Base-by-base conservation (phyloP, 2,797 vertebrate species). In the Hirundo rustica region DNA sequence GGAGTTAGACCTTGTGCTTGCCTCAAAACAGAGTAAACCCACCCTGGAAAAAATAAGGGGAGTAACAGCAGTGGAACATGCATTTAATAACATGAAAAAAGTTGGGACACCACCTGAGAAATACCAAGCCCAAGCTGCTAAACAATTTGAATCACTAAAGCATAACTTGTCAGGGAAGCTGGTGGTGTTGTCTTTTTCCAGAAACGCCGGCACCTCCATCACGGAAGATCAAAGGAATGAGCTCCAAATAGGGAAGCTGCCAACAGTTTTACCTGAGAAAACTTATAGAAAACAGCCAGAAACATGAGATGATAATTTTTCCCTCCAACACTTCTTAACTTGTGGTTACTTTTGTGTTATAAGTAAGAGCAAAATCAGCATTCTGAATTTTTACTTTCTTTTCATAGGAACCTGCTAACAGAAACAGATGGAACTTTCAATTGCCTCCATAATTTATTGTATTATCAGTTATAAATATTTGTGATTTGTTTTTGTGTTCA, bases 21-120 rank as follows among this genome's bases (percentile, higher is more conserved):
- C 45, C 42, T 48, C 51, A 66, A 67, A 51, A 11, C 5, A 36
- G 30, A 58, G 45, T 26, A 67, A 51, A 32, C 0, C 8, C 3
- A 38, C 10, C 8, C 3, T 5, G 3, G 14, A 57, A 74, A 50
- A 34, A 14, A 5, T 4, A 18, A 10, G 4, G 2, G 22, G 58
- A 44, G 10, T 11, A 66, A 36, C 8, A 58, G 53, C 53, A 85
- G 45, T 0, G 0, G 4, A 12, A 19, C 7, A 10, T 29, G 10
- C 7, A 18, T 50, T 50, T 36, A 36, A 42, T 32, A 18, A 3
- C 3, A 2, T 21, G 21, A 13, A 54, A 25, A 30, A 42, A 18
- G 6, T 58, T 66, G 36, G 17, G 45, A 27, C 36, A 16, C 15
- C 32, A 10, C 8, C 15, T 36, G 27, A 27, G 53, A 75, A 75